Conservation (phyloP, 2,888 invertebrate genomes). For the Bombylius major region DNA sequence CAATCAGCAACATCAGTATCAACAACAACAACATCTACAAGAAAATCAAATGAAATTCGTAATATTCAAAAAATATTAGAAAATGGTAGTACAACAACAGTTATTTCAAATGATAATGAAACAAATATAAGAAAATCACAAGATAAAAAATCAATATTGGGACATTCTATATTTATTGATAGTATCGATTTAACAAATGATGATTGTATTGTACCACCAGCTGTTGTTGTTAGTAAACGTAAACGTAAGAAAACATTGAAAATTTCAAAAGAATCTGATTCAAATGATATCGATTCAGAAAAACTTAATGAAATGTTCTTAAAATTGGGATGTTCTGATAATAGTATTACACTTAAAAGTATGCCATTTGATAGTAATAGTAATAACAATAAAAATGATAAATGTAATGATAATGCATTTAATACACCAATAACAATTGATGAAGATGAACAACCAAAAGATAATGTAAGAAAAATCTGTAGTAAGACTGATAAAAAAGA, state of each 20-base stretch:
- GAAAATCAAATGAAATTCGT: neutral
- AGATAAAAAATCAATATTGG: neutral
- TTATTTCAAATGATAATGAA: neutral
- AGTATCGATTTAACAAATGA: slow-evolving; percentile 3
- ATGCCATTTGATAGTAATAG: slow-evolving; percentile 25
- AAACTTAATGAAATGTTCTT: slow-evolving; percentile 27
- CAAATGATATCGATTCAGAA: slow-evolving; percentile 16
- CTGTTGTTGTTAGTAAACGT: slow-evolving; percentile 1
- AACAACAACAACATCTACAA: neutral
- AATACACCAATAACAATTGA: too few species aligned
- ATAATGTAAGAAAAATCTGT: too few species aligned
- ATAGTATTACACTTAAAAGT: slow-evolving; percentile 25
- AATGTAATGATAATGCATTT: too few species aligned
- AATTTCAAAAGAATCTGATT: slow-evolving; percentile 13
- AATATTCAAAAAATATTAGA: neutral
- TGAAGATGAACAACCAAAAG: too few species aligned
- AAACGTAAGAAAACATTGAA: slow-evolving; percentile 13
- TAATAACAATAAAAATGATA: neutral
- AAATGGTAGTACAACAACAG: too few species aligned
- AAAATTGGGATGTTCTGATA: slow-evolving; percentile 25
- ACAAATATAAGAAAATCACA: neutral
- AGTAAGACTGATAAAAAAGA: too few species aligned
- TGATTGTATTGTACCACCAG: neutral
- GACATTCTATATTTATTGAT: neutral
- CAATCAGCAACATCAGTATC: neutral